phyloP scores from a whole-genome alignment of 2,888 invertebrate genomes.

The Patella pellucida region DNA sequence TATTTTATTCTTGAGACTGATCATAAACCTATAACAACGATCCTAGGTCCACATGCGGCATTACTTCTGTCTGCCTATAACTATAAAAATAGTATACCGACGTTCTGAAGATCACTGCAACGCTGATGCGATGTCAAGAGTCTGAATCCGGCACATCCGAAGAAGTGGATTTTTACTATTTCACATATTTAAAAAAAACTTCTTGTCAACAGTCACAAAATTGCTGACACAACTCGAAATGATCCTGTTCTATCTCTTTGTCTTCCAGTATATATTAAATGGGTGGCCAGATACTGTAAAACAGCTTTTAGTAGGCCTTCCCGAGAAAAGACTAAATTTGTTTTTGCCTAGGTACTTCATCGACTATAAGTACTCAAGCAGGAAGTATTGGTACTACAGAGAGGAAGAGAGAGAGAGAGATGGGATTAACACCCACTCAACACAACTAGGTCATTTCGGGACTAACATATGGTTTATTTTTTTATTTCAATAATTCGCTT shows the following conservation, averaged over 20 bases:
- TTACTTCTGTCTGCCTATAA: conserved; percentile 12
- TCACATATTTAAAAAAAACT: conserved; percentile 45
- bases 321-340: too few relatives aligned
- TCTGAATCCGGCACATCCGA: conserved; percentile 46
- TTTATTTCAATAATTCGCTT: too few relatives aligned
- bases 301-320: too few relatives aligned
- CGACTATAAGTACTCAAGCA: too few relatives aligned
- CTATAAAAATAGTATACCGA: conserved; percentile 5
- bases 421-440: too few relatives aligned
- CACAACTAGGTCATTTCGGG: too few relatives aligned
- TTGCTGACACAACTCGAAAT: conserved; percentile 3
- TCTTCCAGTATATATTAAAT: conserved; percentile 18
- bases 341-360: too few relatives aligned
- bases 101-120: not conserved
- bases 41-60: conserved; percentile 5
- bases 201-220: not conserved
- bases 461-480: too few relatives aligned
- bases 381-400: too few relatives aligned
- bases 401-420: too few relatives aligned
- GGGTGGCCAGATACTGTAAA: conserved; percentile 19
- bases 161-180: conserved; percentile 41
- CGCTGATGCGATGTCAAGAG: conserved; percentile 6
- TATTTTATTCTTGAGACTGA: conserved; percentile 21
- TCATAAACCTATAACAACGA: conserved; percentile 16
- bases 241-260: conserved; percentile 18